These are phyloP conservation scores for Pycnomerus fuliginosus DNA, from an alignment of 2,888 invertebrate genomes.

Conservation along the genomic window DNA sequence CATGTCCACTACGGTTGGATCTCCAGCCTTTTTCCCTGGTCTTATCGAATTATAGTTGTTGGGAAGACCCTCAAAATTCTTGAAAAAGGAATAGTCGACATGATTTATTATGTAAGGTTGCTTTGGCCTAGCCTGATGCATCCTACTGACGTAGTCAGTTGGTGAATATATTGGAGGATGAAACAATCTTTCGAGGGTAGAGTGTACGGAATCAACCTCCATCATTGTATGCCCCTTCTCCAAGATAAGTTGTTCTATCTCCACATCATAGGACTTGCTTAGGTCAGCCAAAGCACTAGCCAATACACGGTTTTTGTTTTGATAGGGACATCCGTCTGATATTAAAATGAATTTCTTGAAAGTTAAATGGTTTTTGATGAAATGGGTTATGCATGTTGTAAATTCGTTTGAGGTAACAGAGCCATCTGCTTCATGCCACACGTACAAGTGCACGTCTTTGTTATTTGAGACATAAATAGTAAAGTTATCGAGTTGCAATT, in stretches of 20 bases:
- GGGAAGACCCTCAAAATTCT: too few species aligned
- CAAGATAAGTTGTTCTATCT: constrained; percentile 18
- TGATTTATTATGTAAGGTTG: too few species aligned
- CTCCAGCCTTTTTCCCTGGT: too few species aligned
- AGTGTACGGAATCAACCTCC: constrained; percentile 19
- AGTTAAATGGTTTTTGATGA: constrained; percentile 1
- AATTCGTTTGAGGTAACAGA: constrained; percentile 19
- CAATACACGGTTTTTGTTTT: constrained; percentile 11
- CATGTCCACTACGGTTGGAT: too few species aligned
- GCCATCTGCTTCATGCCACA: constrained; percentile 19
- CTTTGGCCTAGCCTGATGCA: too few species aligned
- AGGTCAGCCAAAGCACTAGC: constrained; percentile 10
- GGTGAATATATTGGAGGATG: too few species aligned
- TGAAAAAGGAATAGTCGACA: too few species aligned
- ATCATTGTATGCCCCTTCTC: constrained; percentile 27
- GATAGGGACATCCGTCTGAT: constrained; percentile 23
- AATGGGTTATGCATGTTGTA: constrained; percentile 14
- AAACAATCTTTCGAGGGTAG: constrained; percentile 16
- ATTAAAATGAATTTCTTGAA: constrained; percentile 10
- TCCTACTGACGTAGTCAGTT: too few species aligned
- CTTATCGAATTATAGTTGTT: too few species aligned
- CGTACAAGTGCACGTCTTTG: constrained; percentile 13
- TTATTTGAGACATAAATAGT: constrained; percentile 17
- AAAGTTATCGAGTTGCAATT: constrained; percentile 23
- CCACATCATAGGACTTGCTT: background rate